Evolutionary conservation across 1,140 invertebrate genomes (phyloP).

Genomic region (Tetramorium parvispinum): DNA sequence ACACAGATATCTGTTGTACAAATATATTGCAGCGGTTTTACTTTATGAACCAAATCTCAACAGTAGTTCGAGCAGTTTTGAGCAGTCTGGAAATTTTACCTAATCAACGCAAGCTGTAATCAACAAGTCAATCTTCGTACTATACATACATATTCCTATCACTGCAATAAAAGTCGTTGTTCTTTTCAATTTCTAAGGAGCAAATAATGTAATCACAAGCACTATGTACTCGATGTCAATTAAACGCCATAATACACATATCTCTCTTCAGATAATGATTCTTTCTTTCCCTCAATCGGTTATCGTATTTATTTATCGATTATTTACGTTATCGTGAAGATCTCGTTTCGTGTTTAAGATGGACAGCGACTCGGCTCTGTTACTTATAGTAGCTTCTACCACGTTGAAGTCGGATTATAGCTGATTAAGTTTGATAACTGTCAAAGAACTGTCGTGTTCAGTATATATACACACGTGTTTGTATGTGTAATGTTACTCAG

Average conservation of each 20-base stretch:
- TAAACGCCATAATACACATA: not conserved
- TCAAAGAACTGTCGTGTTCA: not conserved
- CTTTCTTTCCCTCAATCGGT: not conserved
- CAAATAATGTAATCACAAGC: not conserved
- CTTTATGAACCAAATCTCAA: not conserved
- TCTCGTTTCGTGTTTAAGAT: not conserved
- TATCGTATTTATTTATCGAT: not conserved
- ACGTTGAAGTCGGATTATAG: not conserved
- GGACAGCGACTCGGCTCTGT: not conserved
- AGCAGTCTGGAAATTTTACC: not conserved
- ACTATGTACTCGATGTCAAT: not conserved
- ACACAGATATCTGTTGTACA: not conserved
- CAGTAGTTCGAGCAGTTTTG: not conserved
- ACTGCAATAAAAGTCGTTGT: constrained; percentile 1
- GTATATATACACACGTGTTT: not conserved
- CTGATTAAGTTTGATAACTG: constrained; percentile 23
- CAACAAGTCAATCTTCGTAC: not conserved
- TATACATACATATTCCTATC: not conserved
- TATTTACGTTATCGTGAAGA: not conserved
- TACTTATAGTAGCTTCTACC: not conserved
- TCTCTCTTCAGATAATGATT: constrained; percentile 17
- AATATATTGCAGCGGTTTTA: not conserved
- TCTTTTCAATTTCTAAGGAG: not conserved
- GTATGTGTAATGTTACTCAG: not conserved
- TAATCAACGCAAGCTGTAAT: not conserved